These are phyloP conservation scores for Macaca mulatta DNA, from an alignment of 2,113 vertebrate species.

Conservation along the genomic window DNA sequence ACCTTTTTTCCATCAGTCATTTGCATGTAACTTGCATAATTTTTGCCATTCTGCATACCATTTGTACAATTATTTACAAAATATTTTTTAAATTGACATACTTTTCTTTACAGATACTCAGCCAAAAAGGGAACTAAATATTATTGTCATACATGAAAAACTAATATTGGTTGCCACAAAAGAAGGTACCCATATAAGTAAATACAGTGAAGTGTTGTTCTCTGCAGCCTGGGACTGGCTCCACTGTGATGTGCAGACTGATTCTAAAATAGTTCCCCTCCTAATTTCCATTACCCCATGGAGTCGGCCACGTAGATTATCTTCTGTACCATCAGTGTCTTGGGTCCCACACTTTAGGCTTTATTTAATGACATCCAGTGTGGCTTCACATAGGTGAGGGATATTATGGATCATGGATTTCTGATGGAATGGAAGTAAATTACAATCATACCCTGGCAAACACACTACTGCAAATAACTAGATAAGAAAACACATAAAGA, in stretches of 20 bases:
- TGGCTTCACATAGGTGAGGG: background rate
- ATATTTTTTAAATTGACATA: background rate
- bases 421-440: background rate
- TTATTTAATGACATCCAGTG: background rate
- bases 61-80: background rate
- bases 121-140: background rate
- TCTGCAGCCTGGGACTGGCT: background rate
- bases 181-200: background rate
- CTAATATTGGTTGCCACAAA: background rate
- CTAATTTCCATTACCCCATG: background rate
- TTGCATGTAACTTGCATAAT: constrained; percentile 25
- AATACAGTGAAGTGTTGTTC: background rate
- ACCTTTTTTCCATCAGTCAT: background rate
- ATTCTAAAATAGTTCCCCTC: background rate
- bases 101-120: constrained; percentile 28
- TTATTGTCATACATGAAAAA: background rate
- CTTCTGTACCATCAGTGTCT: background rate
- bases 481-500: background rate
- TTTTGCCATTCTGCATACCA: background rate
- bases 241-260: background rate
- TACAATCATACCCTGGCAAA: background rate
- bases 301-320: background rate
- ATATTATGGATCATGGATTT: background rate
- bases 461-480: constrained; percentile 7
- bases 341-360: background rate